phyloP scores from a whole-genome alignment of 2,888 invertebrate species.

The Thyatira batis region DNA sequence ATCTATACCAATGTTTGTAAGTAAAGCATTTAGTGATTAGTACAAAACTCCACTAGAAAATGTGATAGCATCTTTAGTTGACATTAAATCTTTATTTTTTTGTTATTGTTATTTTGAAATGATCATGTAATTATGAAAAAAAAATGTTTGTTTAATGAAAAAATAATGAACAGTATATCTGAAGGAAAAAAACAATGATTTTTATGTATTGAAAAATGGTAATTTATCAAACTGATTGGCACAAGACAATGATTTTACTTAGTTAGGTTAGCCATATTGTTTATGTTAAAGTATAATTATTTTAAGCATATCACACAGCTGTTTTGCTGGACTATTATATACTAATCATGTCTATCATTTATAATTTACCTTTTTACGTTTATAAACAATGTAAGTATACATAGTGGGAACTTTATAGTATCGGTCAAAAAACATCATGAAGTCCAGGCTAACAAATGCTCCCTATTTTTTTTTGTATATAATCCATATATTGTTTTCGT shows the following conservation, averaged over 20 bases:
- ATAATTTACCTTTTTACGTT: neutral
- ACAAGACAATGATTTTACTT: neutral
- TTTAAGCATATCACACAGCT: neutral
- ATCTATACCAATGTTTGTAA: slow-evolving; percentile 21
- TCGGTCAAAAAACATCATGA: neutral
- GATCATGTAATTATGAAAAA: slow-evolving; percentile 14
- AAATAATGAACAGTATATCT: too few species aligned
- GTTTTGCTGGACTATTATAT: neutral
- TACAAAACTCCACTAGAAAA: slow-evolving; percentile 31
- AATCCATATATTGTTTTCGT: too few species aligned
- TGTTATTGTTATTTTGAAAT: slow-evolving; percentile 15
- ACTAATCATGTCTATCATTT: neutral
- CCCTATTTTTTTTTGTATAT: too few species aligned
- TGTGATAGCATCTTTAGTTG: slow-evolving; percentile 26
- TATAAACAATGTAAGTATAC: neutral
- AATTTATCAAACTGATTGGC: neutral
- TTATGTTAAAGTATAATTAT: neutral
- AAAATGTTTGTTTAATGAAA: too few species aligned
- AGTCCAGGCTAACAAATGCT: too few species aligned
- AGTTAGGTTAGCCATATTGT: neutral
- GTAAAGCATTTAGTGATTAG: slow-evolving; percentile 24
- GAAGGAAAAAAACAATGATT: slow-evolving; percentile 1
- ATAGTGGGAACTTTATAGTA: too few species aligned
- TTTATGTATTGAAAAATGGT: neutral
- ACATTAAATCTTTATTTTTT: slow-evolving; percentile 7